Evolutionary conservation across 2,113 vertebrate genomes (phyloP).

Genomic region (Lucifuga dentata): DNA sequence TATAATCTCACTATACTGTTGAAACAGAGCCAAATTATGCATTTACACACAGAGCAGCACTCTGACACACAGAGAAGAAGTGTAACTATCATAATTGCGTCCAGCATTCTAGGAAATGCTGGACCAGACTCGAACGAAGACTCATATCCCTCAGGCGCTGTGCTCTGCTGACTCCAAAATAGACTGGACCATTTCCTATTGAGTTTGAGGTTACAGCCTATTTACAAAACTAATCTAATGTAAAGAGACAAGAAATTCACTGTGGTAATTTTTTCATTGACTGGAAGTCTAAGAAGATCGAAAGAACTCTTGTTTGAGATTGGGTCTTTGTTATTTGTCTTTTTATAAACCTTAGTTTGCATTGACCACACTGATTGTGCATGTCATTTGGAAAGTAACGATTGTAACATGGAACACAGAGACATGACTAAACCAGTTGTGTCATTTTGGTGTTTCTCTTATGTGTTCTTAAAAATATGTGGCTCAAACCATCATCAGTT

Average conservation of each 20-base stretch:
- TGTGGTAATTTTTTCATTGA: conserved; percentile 43
- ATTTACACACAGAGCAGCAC: conserved; percentile 5
- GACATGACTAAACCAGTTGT: no score
- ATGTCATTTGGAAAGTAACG: no score
- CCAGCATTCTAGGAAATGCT: conserved; percentile 23
- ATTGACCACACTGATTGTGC: no score
- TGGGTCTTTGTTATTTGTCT: neutral
- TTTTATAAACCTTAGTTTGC: no score
- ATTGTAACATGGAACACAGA: no score
- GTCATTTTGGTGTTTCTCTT: no score
- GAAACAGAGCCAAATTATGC: conserved; percentile 25
- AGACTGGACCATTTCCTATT: conserved; percentile 56
- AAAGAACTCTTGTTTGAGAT: neutral
- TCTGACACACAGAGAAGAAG: neutral
- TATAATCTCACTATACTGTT: conserved; percentile 38
- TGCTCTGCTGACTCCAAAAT: conserved; percentile 32
- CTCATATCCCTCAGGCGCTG: conserved; percentile 34
- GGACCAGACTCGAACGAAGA: conserved; percentile 36
- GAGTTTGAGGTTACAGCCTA: conserved; percentile 53
- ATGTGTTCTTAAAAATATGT: no score
- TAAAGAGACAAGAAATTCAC: conserved; percentile 48
- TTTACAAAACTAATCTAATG: conserved; percentile 56
- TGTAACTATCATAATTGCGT: conserved; percentile 55
- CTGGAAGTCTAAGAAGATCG: neutral
- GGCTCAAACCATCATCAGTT: no score